A percentile compares a stretch with the other conserved stretches of the same genome.
Evolutionary conservation across 2,113 vertebrate genomes (phyloP).

Genomic region (Melanerpes aurifrons): DNA sequence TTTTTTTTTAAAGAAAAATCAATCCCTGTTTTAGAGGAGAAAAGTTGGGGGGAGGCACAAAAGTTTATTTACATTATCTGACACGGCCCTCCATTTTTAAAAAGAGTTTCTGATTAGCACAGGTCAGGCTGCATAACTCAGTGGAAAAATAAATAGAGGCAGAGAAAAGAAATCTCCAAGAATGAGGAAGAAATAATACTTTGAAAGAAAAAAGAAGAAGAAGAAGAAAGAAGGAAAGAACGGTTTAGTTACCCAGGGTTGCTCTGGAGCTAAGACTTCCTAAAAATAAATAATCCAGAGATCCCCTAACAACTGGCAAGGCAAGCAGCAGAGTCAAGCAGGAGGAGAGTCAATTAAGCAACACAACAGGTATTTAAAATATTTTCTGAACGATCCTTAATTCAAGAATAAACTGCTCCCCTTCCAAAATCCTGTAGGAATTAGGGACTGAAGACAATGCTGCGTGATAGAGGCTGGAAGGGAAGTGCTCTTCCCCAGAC

Average conservation of each 20-base stretch:
- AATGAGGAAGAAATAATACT: not conserved
- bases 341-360: constrained; percentile 32
- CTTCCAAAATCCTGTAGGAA: constrained; percentile 32
- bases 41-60: constrained; percentile 53
- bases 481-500: constrained; percentile 37
- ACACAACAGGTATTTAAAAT: constrained; percentile 65
- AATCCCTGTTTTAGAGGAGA: constrained; percentile 3
- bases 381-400: constrained; percentile 12
- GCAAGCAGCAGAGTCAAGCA: constrained; percentile 13
- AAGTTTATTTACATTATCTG: constrained; percentile 56
- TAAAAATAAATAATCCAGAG: not conserved
- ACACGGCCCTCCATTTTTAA: not conserved
- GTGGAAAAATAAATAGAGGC: not conserved
- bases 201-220: not conserved
- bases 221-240: not conserved
- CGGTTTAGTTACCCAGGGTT: constrained; percentile 15
- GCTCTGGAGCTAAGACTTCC: not conserved
- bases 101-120: constrained; percentile 47
- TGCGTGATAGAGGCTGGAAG: constrained; percentile 9
- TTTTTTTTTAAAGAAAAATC: no score
- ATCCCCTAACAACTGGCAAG: not conserved
- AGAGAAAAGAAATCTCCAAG: not conserved
- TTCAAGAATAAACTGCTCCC: constrained; percentile 56
- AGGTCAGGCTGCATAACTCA: constrained; percentile 13
- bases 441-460: constrained; percentile 40